These are phyloP conservation scores for Heterohyrax brucei DNA, from an alignment of 2,797 vertebrate genomes.

Conservation along the genomic window DNA sequence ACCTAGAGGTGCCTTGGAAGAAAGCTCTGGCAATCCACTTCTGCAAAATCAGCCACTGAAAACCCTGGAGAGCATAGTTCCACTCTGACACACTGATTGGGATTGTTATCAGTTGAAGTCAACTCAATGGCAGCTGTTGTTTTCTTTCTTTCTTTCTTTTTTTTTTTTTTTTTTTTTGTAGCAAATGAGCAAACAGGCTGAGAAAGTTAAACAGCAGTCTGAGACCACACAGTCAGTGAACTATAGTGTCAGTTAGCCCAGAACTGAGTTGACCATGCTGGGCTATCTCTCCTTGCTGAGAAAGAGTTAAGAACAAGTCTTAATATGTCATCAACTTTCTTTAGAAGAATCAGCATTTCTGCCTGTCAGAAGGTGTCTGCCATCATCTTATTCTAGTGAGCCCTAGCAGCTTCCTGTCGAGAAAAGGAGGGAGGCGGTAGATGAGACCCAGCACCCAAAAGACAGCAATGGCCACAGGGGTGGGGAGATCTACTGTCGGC, in stretches of 20 bases:
- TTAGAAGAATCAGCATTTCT: background rate
- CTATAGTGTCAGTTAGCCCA: fast-evolving
- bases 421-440: fast-evolving
- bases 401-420: background rate
- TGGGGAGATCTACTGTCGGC: conserved; percentile 75
- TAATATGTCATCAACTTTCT: background rate
- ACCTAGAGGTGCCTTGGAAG: background rate
- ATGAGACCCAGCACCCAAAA: background rate
- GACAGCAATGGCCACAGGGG: conserved; percentile 42
- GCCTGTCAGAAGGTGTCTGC: background rate
- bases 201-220: background rate
- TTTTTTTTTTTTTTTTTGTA: background rate
- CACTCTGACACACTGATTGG: background rate
- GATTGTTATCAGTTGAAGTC: background rate
- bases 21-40: background rate
- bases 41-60: background rate
- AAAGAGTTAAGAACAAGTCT: background rate
- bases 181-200: background rate
- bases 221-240: background rate
- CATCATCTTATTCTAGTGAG: background rate
- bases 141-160: background rate
- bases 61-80: background rate
- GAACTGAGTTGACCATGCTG: background rate
- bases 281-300: background rate
- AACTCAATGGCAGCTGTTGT: background rate